A percentile compares a stretch with the other conserved stretches of the same genome.
phyloP scores from a whole-genome alignment of 2,113 vertebrate species.

The Symphodus melops region DNA sequence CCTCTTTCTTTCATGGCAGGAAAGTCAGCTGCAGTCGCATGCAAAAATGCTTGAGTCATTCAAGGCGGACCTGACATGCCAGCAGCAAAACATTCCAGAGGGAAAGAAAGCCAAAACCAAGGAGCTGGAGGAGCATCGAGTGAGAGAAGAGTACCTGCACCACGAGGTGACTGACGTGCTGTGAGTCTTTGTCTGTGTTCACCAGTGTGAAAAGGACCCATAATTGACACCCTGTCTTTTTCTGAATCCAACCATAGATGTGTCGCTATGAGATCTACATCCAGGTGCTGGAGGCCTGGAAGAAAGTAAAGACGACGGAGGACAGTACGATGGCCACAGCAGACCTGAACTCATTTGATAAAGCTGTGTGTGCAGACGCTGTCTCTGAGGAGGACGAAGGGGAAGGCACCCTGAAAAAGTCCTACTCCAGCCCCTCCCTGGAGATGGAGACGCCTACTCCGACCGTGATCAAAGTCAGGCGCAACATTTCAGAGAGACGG shows the following conservation, averaged over 20 bases:
- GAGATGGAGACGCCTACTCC: slow-evolving; percentile 81
- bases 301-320: slow-evolving; percentile 33
- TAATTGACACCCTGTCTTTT: neutral
- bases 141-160: slow-evolving; percentile 78
- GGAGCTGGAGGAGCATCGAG: slow-evolving; percentile 83
- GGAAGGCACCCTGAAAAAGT: slow-evolving; percentile 83
- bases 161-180: slow-evolving; percentile 70
- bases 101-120: slow-evolving; percentile 80
- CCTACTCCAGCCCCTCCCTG: slow-evolving; percentile 91
- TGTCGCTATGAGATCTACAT: slow-evolving; percentile 88
- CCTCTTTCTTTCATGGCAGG: slow-evolving; percentile 72
- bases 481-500: slow-evolving; percentile 92
- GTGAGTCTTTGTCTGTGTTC: neutral
- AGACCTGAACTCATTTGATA: slow-evolving; percentile 83
- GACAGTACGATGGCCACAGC: neutral
- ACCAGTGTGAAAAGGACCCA: neutral
- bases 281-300: slow-evolving; percentile 83
- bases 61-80: slow-evolving; percentile 82
- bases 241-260: slow-evolving; percentile 76
- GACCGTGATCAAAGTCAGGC: slow-evolving; percentile 84
- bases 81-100: slow-evolving; percentile 83
- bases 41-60: slow-evolving; percentile 85
- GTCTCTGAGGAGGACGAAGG: slow-evolving; percentile 41
- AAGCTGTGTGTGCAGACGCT: slow-evolving; percentile 61
- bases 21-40: slow-evolving; percentile 88